Evolutionary conservation across 2,797 vertebrate genomes (phyloP).

Genomic region (Champsocephalus gunnari): DNA sequence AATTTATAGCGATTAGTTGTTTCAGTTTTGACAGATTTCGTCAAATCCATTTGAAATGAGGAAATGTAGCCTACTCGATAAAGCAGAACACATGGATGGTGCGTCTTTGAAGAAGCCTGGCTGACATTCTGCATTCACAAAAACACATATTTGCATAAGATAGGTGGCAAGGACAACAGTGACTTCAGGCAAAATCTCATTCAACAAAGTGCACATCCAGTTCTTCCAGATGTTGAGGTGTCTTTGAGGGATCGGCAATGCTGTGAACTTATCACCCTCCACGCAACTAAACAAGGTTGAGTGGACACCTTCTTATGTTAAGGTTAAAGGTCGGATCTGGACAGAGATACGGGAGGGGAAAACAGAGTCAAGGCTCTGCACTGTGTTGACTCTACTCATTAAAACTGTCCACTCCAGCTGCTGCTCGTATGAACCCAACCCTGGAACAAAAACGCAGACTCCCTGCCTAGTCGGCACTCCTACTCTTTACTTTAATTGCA

Average conservation of each 20-base stretch:
- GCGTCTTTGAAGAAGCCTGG: conserved; percentile 90
- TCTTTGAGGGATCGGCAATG: conserved; percentile 20
- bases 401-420: conserved; percentile 37
- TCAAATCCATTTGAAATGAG: no score
- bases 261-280: conserved; percentile 59
- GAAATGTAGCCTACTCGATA: no score
- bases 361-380: conserved; percentile 41
- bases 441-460: conserved; percentile 51
- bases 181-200: conserved; percentile 34
- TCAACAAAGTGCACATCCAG: conserved; percentile 14
- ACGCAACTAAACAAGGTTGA: conserved; percentile 26
- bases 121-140: conserved; percentile 86
- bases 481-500: conserved; percentile 47
- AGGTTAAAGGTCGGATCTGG: conserved; percentile 61
- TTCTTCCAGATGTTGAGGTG: conserved; percentile 36
- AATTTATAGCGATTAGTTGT: neutral
- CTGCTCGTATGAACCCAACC: conserved; percentile 42
- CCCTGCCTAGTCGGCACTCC: conserved; percentile 56
- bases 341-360: conserved; percentile 42
- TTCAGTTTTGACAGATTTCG: no score
- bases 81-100: conserved; percentile 55
- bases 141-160: conserved; percentile 54
- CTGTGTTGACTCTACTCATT: conserved; percentile 60
- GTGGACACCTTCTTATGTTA: conserved; percentile 43
- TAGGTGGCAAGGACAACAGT: conserved; percentile 41